Evolutionary conservation across 1,140 invertebrate genomes (phyloP), one percentile per base, ranked within the genome.

Genomic region (Pachypsylla venusta): DNA sequence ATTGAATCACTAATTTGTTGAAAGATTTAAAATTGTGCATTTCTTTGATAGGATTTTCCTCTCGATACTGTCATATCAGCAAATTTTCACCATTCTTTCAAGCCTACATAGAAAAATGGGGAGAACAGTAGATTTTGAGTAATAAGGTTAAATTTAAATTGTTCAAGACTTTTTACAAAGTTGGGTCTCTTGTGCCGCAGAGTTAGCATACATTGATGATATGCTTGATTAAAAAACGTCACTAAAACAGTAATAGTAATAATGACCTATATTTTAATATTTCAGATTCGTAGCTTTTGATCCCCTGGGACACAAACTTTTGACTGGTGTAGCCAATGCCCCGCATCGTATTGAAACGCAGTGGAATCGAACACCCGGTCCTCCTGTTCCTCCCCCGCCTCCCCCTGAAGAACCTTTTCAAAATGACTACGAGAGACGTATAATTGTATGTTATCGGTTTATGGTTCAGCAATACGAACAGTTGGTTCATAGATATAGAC

Each of bases 201-300:
- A n/a, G n/a, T n/a, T n/a, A n/a, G n/a, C n/a, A 28, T 25, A 39
- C 26, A 54, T 55, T 48, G 16, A 61, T 22, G 14, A 14, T 58
- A 58, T 10, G 24, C 22, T 53, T 54, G n/a, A 53, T 10, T 20
- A 30, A 39, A 60, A 55, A 25, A 13, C 58, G 4, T 59, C 16
- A 5, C 14, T 2, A 22, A 28, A 5, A 3, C 1, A 56, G 30
- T 53, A 12, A 25, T 58, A n/a, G n/a, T n/a, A n/a, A n/a, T n/a
- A n/a, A n/a, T n/a, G n/a, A n/a, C n/a, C n/a, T 7, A 22, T 58
- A 54, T 61, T 60, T 54, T 65, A 56, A 62, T 70, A 67, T 74
- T 76, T 59, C 69, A 88, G 87, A 69, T 91, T 85, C 76, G 84
- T 93, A 24, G 80, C 84, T 24, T 93, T 93, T 75, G 88, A 92